Evolutionary conservation across 2,797 vertebrate species (phyloP).

Genomic region (Melopsittacus undulatus): DNA sequence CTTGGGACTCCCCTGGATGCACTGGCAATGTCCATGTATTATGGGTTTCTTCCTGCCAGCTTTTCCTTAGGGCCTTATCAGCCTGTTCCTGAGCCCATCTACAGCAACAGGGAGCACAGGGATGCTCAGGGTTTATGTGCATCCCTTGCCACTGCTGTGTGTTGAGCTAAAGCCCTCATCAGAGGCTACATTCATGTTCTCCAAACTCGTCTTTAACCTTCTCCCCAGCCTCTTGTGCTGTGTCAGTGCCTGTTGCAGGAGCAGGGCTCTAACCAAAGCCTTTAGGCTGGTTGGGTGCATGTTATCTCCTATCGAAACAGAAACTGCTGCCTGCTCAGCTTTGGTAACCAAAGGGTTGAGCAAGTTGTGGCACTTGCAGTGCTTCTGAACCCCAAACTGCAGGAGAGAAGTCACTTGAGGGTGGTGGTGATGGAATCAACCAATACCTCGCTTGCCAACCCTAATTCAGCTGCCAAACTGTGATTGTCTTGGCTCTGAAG

Average conservation of each 20-base stretch:
- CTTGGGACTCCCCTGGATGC: not conserved
- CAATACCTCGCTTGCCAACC: not conserved
- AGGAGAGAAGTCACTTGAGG: not conserved
- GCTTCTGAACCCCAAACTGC: not conserved
- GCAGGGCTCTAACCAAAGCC: not conserved
- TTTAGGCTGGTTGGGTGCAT: accelerated
- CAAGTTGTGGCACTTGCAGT: not conserved
- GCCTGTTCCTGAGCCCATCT: not conserved
- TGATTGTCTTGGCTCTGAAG: not conserved
- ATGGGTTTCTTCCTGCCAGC: too few relatives aligned
- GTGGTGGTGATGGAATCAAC: not conserved
- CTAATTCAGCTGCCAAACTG: not conserved
- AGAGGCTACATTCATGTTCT: not conserved
- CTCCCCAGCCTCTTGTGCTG: not conserved
- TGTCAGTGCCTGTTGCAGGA: not conserved
- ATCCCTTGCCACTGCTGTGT: not conserved
- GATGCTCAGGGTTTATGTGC: not conserved
- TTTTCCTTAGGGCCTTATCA: not conserved
- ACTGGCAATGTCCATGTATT: accelerated
- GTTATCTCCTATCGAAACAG: not conserved
- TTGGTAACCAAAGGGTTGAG: not conserved
- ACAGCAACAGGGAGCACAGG: not conserved
- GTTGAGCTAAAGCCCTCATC: not conserved
- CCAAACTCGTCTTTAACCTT: not conserved
- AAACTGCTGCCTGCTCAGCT: not conserved